Base-by-base conservation (phyloP, 2,113 vertebrate species). In the Cebus imitator region DNA sequence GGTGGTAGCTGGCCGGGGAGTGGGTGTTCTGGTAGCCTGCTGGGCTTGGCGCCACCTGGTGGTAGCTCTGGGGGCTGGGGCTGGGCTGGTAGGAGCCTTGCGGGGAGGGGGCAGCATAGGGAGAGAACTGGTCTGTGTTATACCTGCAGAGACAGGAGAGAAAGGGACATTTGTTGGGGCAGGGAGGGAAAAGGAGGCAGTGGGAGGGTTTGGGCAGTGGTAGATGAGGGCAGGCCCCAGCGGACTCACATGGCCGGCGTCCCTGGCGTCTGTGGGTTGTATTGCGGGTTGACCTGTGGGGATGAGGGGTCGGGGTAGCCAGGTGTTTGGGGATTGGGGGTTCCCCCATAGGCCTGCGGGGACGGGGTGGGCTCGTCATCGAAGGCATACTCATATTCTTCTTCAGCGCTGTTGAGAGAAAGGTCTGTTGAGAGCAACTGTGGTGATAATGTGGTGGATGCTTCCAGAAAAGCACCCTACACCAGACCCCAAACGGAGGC, bases 71-170 rank as follows among this genome's bases (percentile, higher is more conserved):
- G 8, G 99, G 99, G 57, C 99, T 99, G 83, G 99, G 99, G 70
- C 99, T 99, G 90, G 99, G 99, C 97, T 99, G 99, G 98, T 99
- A 99, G 58, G 99, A 99, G 93, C 99, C 99, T 96, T 99, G 99
- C 0, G 99, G 99, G 6, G 99, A 99, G 0, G 99, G 99, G 13
- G 99, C 99, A 0, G 99, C 99, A 1, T 99, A 99, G 0, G 99
- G 99, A 2, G 99, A 99, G 81, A 99, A 99, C 98, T 99, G 99
- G 97, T 99, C 99, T 2, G 99, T 99, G 98, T 99, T 99, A 89
- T 99, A 99, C 99, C 99, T 99, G 97, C 8, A 79, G 79, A 66
- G 35, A 80, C 16, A 50, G 32, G n/a, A 64, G 48, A 4, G 1
- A 14, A 8, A 9, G 8, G 13, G 21, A 30, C 43, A 45, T 25